Base-by-base conservation (phyloP, 1,140 invertebrate species). In the Pseudomyrmex cubaensis region DNA sequence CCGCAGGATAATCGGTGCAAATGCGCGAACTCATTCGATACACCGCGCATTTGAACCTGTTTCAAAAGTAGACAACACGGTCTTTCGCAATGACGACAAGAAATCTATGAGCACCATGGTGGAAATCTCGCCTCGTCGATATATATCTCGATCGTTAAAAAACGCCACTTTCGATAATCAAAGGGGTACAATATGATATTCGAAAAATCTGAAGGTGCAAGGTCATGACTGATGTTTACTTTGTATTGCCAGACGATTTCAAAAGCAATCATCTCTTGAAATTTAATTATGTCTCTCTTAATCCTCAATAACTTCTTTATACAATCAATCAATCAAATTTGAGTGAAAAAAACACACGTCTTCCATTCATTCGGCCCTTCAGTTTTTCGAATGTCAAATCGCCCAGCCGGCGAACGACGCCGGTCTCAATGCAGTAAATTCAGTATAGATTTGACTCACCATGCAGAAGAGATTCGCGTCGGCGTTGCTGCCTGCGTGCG, bases 401-500 rank as follows among this genome's bases (percentile, higher is more conserved):
- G 22, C 7, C 35, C 56, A 64, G 13, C 48, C 15, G n/a, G 20
- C 64, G 54, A 25, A 10, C 48, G 48, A 12, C 13, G 52, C 22
- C 22, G 66, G 67, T 66, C 35, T 35, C 25, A 50, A 50, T 72
- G 76, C 22, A 66, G 17, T 59, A 12, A 35, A 35, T 52, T 8
- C 46, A 2, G 25, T 25, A 48, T 66, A 1, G 54, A 17, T 10
- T 48, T 1, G 9, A 35, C 91, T 92, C 75, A 92, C 91, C 91
- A 92, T 92, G 89, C 91, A 92, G 91, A 59, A 91, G 77, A 88
- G 69, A 78, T 86, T 88, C 74, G 73, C 82, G 85, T 82, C 73
- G 84, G 85, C 88, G 75, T 86, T 67, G 80, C 69, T 73, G 74
- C 78, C 86, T 35, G 85, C 78, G 74, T 67, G 70, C 73, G 84